These are phyloP conservation scores for Raja brachyura DNA, from an alignment of 2,113 vertebrate genomes.

Conservation along the genomic window DNA sequence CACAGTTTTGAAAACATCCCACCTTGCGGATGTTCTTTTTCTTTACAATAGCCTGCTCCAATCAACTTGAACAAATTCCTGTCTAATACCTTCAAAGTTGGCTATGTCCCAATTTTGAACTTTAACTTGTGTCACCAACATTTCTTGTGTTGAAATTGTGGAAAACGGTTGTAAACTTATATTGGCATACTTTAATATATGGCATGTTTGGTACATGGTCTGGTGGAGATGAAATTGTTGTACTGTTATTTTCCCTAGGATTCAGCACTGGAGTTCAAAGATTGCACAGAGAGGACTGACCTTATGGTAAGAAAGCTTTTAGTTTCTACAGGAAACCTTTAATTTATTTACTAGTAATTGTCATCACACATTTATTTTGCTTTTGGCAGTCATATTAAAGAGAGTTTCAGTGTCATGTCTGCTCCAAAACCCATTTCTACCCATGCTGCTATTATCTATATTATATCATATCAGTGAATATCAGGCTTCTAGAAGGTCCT, in stretches of 20 bases:
- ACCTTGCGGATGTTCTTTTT: too few species aligned
- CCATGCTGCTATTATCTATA: background rate
- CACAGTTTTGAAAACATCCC: too few species aligned
- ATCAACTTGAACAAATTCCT: too few species aligned
- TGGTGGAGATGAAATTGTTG: background rate
- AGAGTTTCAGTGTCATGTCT: background rate
- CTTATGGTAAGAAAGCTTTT: slow-evolving; percentile 22
- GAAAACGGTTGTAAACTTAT: background rate
- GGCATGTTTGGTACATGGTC: background rate
- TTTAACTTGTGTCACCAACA: too few species aligned
- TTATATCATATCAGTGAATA: too few species aligned
- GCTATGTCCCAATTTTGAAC: too few species aligned
- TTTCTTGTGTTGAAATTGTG: background rate
- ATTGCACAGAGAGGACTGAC: slow-evolving; percentile 11
- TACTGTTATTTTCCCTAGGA: slow-evolving; percentile 25
- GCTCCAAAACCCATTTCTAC: background rate
- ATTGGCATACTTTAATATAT: background rate
- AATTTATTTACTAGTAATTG: background rate
- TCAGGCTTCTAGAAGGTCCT: too few species aligned
- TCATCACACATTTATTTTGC: background rate
- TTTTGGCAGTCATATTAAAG: background rate
- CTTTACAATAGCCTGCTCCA: too few species aligned
- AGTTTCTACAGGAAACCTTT: background rate
- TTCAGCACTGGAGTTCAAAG: slow-evolving; percentile 30
- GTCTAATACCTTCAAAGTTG: too few species aligned